Evolutionary conservation across 1,140 invertebrate species (phyloP).

Genomic region (Aphelinus atriplicis): DNA sequence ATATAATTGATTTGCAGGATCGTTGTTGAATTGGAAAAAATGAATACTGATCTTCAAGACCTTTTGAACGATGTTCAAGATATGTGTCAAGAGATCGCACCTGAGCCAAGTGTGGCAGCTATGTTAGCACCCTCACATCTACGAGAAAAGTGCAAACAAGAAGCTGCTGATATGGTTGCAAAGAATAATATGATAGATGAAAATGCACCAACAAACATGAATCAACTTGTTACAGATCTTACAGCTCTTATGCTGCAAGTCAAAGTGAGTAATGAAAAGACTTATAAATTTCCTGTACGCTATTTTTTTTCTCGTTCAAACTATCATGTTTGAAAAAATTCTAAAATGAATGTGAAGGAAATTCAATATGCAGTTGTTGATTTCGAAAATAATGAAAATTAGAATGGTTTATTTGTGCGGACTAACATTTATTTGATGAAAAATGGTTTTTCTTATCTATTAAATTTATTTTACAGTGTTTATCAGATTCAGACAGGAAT

Average conservation of each 20-base stretch:
- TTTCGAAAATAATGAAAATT: too few relatives aligned
- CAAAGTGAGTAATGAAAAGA: conserved; percentile 69
- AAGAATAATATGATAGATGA: conserved; percentile 75
- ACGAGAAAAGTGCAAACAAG: conserved; percentile 85
- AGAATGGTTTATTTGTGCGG: too few relatives aligned
- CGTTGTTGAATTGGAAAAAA: conserved; percentile 89
- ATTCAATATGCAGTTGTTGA: conserved; percentile 34
- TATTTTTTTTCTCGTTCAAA: too few relatives aligned
- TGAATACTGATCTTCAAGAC: conserved; percentile 89
- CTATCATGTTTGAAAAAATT: too few relatives aligned
- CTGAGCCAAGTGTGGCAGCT: conserved; percentile 85
- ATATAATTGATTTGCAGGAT: conserved; percentile 59
- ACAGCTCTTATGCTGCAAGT: conserved; percentile 93
- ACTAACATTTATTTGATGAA: neutral
- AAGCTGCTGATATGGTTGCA: conserved; percentile 83
- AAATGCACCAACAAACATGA: conserved; percentile 70
- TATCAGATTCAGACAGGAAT: conserved; percentile 90
- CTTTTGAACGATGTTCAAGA: conserved; percentile 87
- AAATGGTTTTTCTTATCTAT: neutral
- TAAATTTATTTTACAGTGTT: conserved; percentile 69
- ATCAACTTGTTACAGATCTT: conserved; percentile 86
- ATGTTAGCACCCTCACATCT: conserved; percentile 89
- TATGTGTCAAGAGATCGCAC: conserved; percentile 87
- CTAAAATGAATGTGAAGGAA: neutral
- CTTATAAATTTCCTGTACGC: neutral